These are phyloP conservation scores for Amiota minor DNA, from an alignment of 2,888 invertebrate species.

Conservation along the genomic window DNA sequence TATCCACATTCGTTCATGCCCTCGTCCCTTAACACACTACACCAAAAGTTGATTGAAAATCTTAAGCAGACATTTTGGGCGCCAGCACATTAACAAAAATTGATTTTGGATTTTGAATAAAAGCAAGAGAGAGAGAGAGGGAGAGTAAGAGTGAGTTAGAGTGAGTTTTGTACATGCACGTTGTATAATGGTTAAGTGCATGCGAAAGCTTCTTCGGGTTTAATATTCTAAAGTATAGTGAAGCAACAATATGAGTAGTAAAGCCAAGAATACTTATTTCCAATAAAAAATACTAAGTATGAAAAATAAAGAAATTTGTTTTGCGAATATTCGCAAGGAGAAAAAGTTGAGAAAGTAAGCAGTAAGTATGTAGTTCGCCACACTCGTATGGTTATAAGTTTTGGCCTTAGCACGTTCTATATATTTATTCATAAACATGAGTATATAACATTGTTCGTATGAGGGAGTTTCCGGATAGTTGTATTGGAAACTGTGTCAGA, in stretches of 20 bases:
- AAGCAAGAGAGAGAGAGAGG: not conserved
- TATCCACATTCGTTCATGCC: not conserved
- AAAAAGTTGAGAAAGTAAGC: slow-evolving; percentile 45
- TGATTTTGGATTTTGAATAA: slow-evolving; percentile 50
- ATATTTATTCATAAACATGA: too few relatives aligned
- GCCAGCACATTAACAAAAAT: slow-evolving; percentile 53
- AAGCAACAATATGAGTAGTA: slow-evolving; percentile 24
- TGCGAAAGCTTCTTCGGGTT: slow-evolving; percentile 41
- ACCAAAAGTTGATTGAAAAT: not conserved
- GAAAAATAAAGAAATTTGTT: slow-evolving; percentile 64
- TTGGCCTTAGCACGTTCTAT: not conserved
- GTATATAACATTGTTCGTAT: too few relatives aligned
- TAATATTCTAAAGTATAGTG: slow-evolving; percentile 49
- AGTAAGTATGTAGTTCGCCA: slow-evolving; percentile 39
- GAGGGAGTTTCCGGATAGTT: too few relatives aligned
- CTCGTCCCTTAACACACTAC: not conserved
- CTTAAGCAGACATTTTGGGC: slow-evolving; percentile 26
- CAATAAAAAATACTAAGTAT: not conserved
- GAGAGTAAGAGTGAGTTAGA: not conserved
- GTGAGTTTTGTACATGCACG: not conserved
- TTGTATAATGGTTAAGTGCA: slow-evolving; percentile 9
- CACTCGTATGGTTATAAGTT: slow-evolving; percentile 26
- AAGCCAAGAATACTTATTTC: not conserved
- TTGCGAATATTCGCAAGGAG: slow-evolving; percentile 46
- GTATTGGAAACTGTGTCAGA: too few relatives aligned